Percentiles rank a stretch among this genome's conserved stretches.
Evolutionary conservation across 2,888 invertebrate species (phyloP).

Genomic region (Eupithecia pulchellata): DNA sequence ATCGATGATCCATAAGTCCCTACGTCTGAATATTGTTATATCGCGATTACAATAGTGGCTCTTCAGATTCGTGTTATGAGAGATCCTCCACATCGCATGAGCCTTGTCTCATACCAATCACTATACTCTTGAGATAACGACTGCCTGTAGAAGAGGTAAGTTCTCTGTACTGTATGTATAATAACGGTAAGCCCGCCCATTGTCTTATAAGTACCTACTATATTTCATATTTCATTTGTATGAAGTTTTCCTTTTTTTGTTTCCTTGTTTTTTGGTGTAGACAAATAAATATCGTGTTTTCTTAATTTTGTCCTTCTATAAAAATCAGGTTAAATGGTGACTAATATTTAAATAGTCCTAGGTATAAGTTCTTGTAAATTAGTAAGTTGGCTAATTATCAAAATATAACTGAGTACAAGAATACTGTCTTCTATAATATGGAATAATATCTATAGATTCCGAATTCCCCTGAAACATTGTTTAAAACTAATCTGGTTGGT

Average conservation of each 20-base stretch:
- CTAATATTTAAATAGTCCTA: not conserved
- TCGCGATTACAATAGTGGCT: not conserved
- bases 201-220: not conserved
- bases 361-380: not conserved
- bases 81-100: not conserved
- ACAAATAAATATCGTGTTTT: not conserved
- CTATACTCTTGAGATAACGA: slow-evolving; percentile 14
- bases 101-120: slow-evolving; percentile 14
- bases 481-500: not conserved
- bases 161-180: not conserved
- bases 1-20: not conserved
- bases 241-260: not conserved
- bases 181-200: not conserved
- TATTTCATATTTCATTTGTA: not conserved
- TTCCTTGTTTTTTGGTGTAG: not conserved
- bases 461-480: not conserved
- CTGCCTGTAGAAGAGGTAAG: not conserved
- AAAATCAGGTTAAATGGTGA: not conserved
- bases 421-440: not conserved
- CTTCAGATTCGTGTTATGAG: slow-evolving; percentile 13
- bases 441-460: no score
- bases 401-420: not conserved
- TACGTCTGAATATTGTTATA: not conserved
- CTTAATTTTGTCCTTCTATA: not conserved
- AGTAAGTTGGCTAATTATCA: not conserved